phyloP scores from a whole-genome alignment of 2,113 vertebrate species.

The Pangasianodon gigas region DNA sequence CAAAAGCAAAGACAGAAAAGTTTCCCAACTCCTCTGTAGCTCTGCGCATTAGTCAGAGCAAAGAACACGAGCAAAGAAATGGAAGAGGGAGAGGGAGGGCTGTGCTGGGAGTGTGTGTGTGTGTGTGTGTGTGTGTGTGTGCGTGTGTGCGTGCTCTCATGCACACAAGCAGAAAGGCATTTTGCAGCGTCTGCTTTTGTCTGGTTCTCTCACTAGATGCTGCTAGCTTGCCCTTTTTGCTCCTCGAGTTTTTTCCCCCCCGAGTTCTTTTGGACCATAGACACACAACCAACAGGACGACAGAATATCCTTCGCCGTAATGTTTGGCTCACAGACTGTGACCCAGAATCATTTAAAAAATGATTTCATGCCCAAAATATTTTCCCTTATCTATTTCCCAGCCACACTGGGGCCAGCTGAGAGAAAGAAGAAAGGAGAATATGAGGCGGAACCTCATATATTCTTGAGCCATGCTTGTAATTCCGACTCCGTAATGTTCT shows the following conservation, averaged over 20 bases:
- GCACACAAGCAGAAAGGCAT: slow-evolving; percentile 48
- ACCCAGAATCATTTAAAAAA: slow-evolving; percentile 23
- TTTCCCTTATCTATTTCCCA: slow-evolving; percentile 22
- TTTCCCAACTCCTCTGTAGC: slow-evolving; percentile 46
- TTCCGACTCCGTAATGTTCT: slow-evolving; percentile 48
- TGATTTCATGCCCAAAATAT: slow-evolving; percentile 15
- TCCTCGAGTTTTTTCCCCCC: slow-evolving; percentile 28
- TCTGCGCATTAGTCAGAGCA: slow-evolving; percentile 45
- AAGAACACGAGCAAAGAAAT: slow-evolving; percentile 41
- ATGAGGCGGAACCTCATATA: slow-evolving; percentile 14
- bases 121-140: not conserved
- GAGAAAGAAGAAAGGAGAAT: slow-evolving; percentile 12
- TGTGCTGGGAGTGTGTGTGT: slow-evolving; percentile 1
- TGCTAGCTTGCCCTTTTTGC: slow-evolving; percentile 74
- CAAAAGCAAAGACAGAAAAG: slow-evolving; percentile 41
- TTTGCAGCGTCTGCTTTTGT: slow-evolving; percentile 68
- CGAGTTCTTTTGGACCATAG: slow-evolving; percentile 48
- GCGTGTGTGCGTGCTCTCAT: not conserved
- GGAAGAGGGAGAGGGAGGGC: slow-evolving; percentile 30
- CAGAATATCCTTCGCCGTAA: slow-evolving; percentile 12
- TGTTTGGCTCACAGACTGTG: slow-evolving; percentile 6
- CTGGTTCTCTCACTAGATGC: slow-evolving; percentile 73
- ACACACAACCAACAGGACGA: slow-evolving; percentile 25
- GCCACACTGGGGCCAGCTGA: not conserved
- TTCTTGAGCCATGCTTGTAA: slow-evolving; percentile 39